These are phyloP conservation scores for Coregonus suidteri DNA, from an alignment of 2,797 vertebrate species.

Conservation along the genomic window DNA sequence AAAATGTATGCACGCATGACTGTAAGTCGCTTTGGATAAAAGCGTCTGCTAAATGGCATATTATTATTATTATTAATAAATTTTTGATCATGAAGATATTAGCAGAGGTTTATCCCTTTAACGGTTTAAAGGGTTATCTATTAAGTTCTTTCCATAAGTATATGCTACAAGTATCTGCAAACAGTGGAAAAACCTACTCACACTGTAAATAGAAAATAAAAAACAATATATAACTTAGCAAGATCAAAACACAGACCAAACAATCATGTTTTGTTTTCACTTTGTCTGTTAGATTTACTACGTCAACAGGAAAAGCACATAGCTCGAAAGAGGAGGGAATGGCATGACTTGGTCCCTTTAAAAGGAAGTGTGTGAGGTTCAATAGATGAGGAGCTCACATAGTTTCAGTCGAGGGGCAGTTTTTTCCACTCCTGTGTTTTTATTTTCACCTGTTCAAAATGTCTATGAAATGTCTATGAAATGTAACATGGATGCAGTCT, in stretches of 20 bases:
- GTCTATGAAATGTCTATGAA: too few species aligned
- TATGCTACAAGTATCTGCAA: not conserved
- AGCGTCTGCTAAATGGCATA: too few species aligned
- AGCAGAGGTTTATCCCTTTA: too few species aligned
- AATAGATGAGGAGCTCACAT: not conserved
- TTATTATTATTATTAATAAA: too few species aligned
- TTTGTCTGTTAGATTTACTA: not conserved
- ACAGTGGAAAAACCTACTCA: too few species aligned
- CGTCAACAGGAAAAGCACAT: slow-evolving; percentile 4
- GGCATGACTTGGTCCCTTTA: not conserved
- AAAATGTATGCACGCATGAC: too few species aligned
- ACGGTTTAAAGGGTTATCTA: not conserved
- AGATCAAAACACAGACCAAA: slow-evolving; percentile 9
- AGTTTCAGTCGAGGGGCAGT: not conserved
- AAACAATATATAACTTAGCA: not conserved
- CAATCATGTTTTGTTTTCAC: slow-evolving; percentile 18
- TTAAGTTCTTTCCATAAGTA: not conserved
- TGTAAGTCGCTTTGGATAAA: too few species aligned
- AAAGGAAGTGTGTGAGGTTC: not conserved
- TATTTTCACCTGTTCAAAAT: too few species aligned
- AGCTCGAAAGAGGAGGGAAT: slow-evolving; percentile 13
- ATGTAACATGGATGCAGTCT: too few species aligned
- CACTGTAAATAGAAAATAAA: not conserved
- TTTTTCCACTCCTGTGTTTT: too few species aligned
- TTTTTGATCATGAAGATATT: too few species aligned